Base-by-base conservation (phyloP, 2,888 invertebrate genomes). In the Tanytarsus gracilentus region DNA sequence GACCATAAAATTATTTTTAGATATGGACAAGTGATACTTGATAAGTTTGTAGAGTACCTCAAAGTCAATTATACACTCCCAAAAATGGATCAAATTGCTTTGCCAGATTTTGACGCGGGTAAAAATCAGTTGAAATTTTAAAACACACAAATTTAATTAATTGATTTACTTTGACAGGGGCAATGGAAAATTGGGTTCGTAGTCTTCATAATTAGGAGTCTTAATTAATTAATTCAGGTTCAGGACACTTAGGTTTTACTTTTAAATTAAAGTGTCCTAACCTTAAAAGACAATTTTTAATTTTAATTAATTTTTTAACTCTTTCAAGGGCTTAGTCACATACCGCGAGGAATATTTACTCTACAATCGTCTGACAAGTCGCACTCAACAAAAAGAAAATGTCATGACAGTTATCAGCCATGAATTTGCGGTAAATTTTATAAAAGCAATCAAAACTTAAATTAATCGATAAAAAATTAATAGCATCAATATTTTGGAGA, bases 41-140 rank as follows among this genome's bases (percentile, higher is more conserved):
- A 78, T 23, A 83, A 80, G 64, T 78, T 86, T 52, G 85, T 85
- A 62, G 76, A 81, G 0, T 87, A 85, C 64, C 89, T 90, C 67
- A 78, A 79, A 62, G 82, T 88, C 25, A 74, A 80, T 18, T 93
- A 86, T 66, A 83, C 85, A 0, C 68, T 92, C 18, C 82, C 85
- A 0, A 92, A 93, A 73, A 79, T 89, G 66, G 93, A 95, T 70
- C 88, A 93, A 85, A 85, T 86, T 2, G 89, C 89, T 0, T 80
- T 94, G 8, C 88, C 91, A 0, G 87, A 91, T 66, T 91, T 92
- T 67, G 78, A 82, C 26, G 84, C 86, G 63, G 86, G 86, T 18
- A 93, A 70, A 95, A 94, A 30, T 6, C n/a, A n/a, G n/a, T n/a
- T n/a, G n/a, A n/a, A n/a, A n/a, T n/a, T n/a, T n/a, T n/a, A n/a